Conservation (phyloP, 2,888 invertebrate genomes). For the Ochlodes sylvanus region DNA sequence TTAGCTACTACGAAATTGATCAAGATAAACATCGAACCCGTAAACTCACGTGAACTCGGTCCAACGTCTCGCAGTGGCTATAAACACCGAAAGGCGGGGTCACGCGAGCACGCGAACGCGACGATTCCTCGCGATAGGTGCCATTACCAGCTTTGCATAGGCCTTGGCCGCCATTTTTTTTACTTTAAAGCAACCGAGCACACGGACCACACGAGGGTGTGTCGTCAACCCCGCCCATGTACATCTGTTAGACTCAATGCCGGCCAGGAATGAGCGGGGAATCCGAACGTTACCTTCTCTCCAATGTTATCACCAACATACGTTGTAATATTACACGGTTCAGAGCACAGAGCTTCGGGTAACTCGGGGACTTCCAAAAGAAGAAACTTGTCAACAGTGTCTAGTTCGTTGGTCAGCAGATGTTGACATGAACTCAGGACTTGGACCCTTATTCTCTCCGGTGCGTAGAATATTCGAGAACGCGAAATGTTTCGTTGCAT, state of each 20-base stretch:
- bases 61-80: conserved; percentile 50
- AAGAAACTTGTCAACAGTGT: too few relatives aligned
- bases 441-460: conserved; percentile 2
- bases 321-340: too few relatives aligned
- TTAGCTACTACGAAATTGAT: conserved; percentile 32
- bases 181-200: too few relatives aligned
- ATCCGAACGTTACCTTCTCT: too few relatives aligned
- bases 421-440: too few relatives aligned
- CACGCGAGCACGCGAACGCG: conserved; percentile 53
- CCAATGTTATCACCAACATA: too few relatives aligned
- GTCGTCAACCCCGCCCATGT: background rate
- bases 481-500: conserved; percentile 26
- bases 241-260: too few relatives aligned
- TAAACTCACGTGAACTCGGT: conserved; percentile 61
- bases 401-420: too few relatives aligned
- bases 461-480: conserved; percentile 24
- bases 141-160: conserved; percentile 18
- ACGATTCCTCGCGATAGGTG: conserved; percentile 31
- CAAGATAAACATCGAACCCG: conserved; percentile 51
- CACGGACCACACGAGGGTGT: too few relatives aligned
- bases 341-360: too few relatives aligned
- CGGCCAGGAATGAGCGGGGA: too few relatives aligned
- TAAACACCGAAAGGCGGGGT: conserved; percentile 55
- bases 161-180: background rate
- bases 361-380: too few relatives aligned